A percentile compares a stretch with the other conserved stretches of the same genome.
phyloP scores from a whole-genome alignment of 2,113 vertebrate genomes.

The Anoplopoma fimbria region DNA sequence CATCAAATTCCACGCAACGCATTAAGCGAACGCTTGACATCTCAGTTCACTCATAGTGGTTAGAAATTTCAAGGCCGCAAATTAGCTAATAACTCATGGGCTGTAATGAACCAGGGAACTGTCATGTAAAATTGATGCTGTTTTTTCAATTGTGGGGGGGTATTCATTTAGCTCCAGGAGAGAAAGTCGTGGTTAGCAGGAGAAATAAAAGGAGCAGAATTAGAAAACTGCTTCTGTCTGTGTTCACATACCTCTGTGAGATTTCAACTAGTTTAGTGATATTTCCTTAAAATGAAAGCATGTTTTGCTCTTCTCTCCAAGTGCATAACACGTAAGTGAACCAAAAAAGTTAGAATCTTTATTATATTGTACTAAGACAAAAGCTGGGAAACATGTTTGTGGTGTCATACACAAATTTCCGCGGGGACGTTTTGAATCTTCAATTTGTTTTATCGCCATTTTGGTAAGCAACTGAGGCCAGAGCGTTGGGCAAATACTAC shows the following conservation, averaged over 20 bases:
- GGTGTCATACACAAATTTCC: not conserved
- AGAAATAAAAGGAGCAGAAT: constrained; percentile 42
- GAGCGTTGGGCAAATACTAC: not conserved
- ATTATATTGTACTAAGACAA: not conserved
- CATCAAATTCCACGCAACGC: constrained; percentile 73
- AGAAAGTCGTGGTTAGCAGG: constrained; percentile 38
- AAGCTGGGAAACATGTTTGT: not conserved
- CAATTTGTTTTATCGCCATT: not conserved
- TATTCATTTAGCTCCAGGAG: constrained; percentile 71
- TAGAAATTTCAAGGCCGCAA: constrained; percentile 78
- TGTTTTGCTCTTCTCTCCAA: not conserved
- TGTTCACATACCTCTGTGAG: constrained; percentile 4
- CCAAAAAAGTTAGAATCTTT: not conserved
- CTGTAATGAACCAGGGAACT: constrained; percentile 78
- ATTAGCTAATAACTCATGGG: constrained; percentile 83
- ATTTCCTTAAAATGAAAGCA: constrained; percentile 4
- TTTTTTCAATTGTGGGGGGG: constrained; percentile 72
- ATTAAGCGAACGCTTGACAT: constrained; percentile 78
- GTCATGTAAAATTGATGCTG: constrained; percentile 78
- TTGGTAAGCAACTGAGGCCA: not conserved
- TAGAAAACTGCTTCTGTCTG: constrained; percentile 28
- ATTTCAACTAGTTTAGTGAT: constrained; percentile 20
- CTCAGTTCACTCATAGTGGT: constrained; percentile 79
- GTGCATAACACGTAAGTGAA: not conserved
- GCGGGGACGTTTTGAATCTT: not conserved